Evolutionary conservation across 2,888 invertebrate genomes (phyloP).

Genomic region (Drosophila dives): DNA sequence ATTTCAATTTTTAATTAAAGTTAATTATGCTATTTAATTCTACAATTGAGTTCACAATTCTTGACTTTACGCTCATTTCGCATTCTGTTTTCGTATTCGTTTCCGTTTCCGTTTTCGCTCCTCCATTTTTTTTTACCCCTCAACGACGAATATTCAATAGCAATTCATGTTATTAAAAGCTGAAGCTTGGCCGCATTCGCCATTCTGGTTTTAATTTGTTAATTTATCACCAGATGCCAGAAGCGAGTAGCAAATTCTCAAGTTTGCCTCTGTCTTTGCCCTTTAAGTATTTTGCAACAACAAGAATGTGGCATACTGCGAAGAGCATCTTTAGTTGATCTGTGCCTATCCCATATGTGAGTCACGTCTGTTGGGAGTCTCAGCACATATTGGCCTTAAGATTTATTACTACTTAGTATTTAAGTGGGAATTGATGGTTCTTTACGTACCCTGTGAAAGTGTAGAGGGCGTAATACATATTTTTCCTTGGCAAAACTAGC

Average conservation of each 20-base stretch:
- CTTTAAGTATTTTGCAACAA: constrained; percentile 14
- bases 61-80: constrained; percentile 48
- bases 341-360: constrained; percentile 50
- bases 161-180: constrained; percentile 78
- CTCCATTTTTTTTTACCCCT: constrained; percentile 5
- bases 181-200: constrained; percentile 42
- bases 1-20: constrained; percentile 17
- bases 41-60: constrained; percentile 52
- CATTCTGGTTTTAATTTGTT: constrained; percentile 65
- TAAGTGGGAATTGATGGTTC: constrained; percentile 60
- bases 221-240: constrained; percentile 59
- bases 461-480: not conserved
- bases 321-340: constrained; percentile 15
- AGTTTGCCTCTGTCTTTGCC: constrained; percentile 1
- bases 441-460: not conserved
- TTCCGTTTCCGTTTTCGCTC: constrained; percentile 44
- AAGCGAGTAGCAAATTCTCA: constrained; percentile 6
- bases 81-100: constrained; percentile 58
- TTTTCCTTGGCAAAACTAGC: not conserved
- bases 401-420: constrained; percentile 63
- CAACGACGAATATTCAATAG: constrained; percentile 63
- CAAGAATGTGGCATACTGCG: constrained; percentile 38
- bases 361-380: constrained; percentile 66
- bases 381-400: constrained; percentile 72
- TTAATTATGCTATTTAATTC: constrained; percentile 41